Percentiles rank a stretch among this genome's conserved stretches.
Conservation (phyloP, 2,113 vertebrate genomes). For the Typhlomys cinereus region DNA sequence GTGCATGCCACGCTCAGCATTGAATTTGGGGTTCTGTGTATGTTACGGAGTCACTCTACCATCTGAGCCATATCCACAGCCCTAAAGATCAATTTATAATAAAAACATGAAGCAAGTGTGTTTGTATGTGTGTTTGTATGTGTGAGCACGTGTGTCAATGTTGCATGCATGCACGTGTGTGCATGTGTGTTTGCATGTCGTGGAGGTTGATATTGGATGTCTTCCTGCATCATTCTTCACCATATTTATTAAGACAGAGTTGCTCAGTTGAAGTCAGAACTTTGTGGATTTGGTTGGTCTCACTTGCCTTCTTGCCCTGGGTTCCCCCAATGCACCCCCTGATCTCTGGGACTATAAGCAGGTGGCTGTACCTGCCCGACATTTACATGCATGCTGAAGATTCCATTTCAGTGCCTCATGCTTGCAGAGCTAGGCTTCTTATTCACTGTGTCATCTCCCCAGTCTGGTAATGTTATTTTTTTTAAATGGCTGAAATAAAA, state of each 20-base stretch:
- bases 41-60: no score
- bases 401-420: not conserved
- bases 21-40: not conserved
- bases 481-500: no score
- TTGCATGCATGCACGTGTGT: no score
- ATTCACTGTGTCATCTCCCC: not conserved
- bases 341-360: not conserved
- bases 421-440: not conserved
- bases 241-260: no score
- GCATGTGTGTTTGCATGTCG: no score
- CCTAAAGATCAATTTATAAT: not conserved
- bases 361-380: not conserved
- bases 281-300: not conserved
- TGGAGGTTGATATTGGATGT: no score
- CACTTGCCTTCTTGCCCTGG: not conserved
- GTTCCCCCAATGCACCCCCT: not conserved
- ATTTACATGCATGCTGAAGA: not conserved
- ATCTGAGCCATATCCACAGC: no score
- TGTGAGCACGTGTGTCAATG: no score
- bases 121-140: no score
- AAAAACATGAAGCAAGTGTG: not conserved
- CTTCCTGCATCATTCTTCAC: no score
- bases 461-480: not conserved
- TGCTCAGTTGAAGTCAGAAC: not conserved
- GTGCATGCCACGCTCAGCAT: not conserved